Conservation (phyloP, 2,797 vertebrate species). For the Buphagus erythrorhynchus region DNA sequence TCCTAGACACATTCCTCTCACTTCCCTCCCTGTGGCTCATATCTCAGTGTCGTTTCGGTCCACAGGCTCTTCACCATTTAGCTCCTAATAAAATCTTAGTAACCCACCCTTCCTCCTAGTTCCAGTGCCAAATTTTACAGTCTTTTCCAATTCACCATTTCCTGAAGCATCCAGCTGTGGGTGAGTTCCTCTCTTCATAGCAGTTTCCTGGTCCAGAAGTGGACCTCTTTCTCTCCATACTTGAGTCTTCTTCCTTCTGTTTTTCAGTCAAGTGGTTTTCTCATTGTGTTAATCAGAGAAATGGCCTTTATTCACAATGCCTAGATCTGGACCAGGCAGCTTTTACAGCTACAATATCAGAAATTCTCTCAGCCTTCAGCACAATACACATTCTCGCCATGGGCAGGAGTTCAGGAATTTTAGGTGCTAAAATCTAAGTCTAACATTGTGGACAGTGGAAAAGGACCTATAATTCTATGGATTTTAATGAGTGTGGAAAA, state of each 20-base stretch:
- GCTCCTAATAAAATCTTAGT: background rate
- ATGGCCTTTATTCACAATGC: background rate
- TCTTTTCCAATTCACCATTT: background rate
- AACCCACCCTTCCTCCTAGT: background rate
- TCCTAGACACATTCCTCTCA: background rate
- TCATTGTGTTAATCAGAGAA: background rate
- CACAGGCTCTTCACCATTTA: background rate
- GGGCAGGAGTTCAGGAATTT: background rate
- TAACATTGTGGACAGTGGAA: background rate
- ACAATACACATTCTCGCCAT: background rate
- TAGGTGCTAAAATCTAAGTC: background rate
- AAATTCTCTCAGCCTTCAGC: background rate
- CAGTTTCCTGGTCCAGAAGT: background rate
- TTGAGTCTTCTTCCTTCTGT: background rate
- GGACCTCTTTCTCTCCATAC: background rate
- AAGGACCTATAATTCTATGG: background rate
- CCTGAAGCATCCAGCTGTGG: background rate
- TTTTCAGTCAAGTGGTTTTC: background rate
- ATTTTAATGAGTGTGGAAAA: background rate
- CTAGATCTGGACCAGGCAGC: background rate
- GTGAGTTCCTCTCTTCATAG: background rate
- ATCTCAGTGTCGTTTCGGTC: background rate
- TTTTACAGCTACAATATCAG: background rate
- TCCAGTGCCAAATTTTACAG: background rate
- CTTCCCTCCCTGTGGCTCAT: background rate